A percentile compares a stretch with the other conserved stretches of the same genome.
Evolutionary conservation across 2,888 invertebrate species (phyloP).

Genomic region (Eretmocerus hayati): DNA sequence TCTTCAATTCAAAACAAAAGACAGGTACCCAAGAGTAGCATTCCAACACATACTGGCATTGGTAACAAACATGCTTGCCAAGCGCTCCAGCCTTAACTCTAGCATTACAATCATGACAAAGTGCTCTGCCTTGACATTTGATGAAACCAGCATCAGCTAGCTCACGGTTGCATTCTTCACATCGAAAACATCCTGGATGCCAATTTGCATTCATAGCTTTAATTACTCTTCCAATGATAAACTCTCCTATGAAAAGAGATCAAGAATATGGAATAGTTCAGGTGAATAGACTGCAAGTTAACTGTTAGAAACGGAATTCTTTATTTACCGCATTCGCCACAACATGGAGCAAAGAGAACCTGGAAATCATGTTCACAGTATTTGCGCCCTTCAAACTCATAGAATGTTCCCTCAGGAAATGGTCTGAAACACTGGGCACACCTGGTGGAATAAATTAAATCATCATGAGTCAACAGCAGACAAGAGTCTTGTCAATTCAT

Average conservation of each 20-base stretch:
- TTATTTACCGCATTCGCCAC: constrained; percentile 63
- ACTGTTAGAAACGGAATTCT: background rate
- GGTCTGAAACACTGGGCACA: constrained; percentile 98
- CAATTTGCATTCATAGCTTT: constrained; percentile 99
- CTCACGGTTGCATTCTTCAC: constrained; percentile 85
- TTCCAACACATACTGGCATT: constrained; percentile 85
- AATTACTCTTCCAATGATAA: constrained; percentile 97
- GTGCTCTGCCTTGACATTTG: constrained; percentile 73
- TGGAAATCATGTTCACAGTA: constrained; percentile 99
- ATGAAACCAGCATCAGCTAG: constrained; percentile 97
- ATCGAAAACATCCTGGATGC: constrained; percentile 97
- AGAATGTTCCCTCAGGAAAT: constrained; percentile 95
- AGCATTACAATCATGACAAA: constrained; percentile 96
- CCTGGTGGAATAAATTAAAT: no score
- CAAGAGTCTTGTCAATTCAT: no score
- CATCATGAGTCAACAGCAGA: no score
- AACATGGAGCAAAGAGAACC: constrained; percentile 88
- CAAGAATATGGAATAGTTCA: background rate
- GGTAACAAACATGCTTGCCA: constrained; percentile 96
- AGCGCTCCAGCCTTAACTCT: constrained; percentile 89
- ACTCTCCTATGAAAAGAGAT: constrained; percentile 60
- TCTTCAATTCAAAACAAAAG: no score
- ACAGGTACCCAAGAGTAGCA: no score
- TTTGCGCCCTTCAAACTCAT: constrained; percentile 97
- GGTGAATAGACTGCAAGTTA: no score